Evolutionary conservation across 1,140 invertebrate species (phyloP), one percentile per base, ranked within the genome.

Genomic region (Radopholus similis): DNA sequence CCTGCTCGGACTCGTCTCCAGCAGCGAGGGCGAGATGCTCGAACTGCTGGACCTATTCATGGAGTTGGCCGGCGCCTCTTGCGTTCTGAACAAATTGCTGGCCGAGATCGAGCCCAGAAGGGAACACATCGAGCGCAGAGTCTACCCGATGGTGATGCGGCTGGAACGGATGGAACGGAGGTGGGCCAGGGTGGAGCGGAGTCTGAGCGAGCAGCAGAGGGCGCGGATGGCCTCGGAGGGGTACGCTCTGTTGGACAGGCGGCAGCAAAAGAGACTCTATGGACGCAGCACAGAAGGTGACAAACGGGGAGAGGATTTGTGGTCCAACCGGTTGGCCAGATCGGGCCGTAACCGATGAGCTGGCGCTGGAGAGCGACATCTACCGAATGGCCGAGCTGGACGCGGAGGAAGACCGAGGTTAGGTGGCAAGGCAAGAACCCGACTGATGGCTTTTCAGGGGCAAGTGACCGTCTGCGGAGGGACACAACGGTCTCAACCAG

Each of bases 1-100:
- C 21, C 32, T 70, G 18, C 40, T 70, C 47, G 67, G 68, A 32
- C 15, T 73, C 35, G 23, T 72, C 15, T 49, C 68, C 23, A 58
- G 34, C 13, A 63, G 53, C 9, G 69, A 70, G 26, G 1, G 11
- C 1, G 68, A 70, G 28, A 18, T 62, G 53, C 28, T 70, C 8
- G 54, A 38, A 11, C 47, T 44, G 21, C 37, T 72, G 3, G 68
- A 70, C 47, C 15, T 73, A 6, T 64, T 70, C 28, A 40, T 70
- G 69, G 68, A 70, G 11, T 49, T 70, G 53, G 30, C 68, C 8
- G 68, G 68, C 8, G 68, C 54, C 32, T 28, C 47, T 8, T 15
- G 38, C 2, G 56, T 51, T 23, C 35, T 70, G n/a, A 54, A 72
- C 30, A 72, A 58, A 58, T 21, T 70, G 9, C 18, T 55, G 30